These are phyloP conservation scores for Leptopilina myrica DNA, from an alignment of 2,888 invertebrate genomes.

Conservation along the genomic window DNA sequence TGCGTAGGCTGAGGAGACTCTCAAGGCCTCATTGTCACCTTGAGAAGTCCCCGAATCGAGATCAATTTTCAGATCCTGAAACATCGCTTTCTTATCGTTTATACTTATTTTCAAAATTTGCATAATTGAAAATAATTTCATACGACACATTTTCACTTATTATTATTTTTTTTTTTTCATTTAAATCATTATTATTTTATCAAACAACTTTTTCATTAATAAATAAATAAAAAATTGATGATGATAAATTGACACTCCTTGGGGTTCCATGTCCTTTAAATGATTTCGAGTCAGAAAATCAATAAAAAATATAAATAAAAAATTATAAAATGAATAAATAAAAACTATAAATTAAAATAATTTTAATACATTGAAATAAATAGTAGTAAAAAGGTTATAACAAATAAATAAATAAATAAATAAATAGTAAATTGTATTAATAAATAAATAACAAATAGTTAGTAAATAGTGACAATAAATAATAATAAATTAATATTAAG, in stretches of 20 bases:
- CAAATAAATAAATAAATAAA: too few species aligned
- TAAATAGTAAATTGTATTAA: too few species aligned
- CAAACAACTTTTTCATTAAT: too few species aligned
- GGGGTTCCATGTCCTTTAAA: constrained; percentile 35
- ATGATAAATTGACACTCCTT: not conserved
- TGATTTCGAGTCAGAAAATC: constrained; percentile 9
- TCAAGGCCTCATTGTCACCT: constrained; percentile 38
- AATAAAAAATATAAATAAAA: too few species aligned
- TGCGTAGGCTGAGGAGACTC: constrained; percentile 10
- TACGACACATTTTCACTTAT: not conserved
- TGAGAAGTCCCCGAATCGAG: not conserved
- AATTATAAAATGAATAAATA: too few species aligned
- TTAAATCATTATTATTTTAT: not conserved
- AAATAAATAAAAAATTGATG: too few species aligned
- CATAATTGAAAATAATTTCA: not conserved
- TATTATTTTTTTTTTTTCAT: not conserved
- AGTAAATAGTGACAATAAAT: too few species aligned
- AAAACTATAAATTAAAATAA: too few species aligned
- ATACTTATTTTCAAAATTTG: not conserved
- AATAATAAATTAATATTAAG: too few species aligned
- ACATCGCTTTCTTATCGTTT: not conserved
- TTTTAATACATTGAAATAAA: too few species aligned
- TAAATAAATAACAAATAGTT: too few species aligned
- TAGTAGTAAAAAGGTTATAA: too few species aligned
- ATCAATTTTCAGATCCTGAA: constrained; percentile 3